Conservation (phyloP, 53 echinoderm and acorn worm genomes). For the Mesocentrotus franciscanus region DNA sequence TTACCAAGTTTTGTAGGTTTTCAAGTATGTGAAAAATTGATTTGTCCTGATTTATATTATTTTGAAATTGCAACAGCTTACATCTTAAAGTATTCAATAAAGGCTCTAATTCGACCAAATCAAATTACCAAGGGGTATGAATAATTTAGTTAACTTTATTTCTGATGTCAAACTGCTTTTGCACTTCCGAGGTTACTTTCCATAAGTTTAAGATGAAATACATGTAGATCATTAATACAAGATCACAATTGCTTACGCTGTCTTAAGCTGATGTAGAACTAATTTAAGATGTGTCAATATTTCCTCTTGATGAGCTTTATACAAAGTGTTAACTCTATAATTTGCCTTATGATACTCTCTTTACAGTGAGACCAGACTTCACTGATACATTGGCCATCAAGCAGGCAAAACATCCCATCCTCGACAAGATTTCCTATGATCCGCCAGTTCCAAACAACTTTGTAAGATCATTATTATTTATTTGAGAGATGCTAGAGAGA, state of each 20-base stretch:
- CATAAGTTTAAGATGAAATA: no score
- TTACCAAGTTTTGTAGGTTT: no score
- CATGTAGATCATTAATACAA: no score
- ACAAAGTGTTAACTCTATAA: no score
- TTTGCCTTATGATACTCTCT: background rate
- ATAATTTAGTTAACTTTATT: no score
- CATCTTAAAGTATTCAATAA: no score
- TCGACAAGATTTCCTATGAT: slow-evolving; percentile 90
- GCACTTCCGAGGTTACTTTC: background rate
- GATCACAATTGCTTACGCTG: background rate
- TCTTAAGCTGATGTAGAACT: background rate
- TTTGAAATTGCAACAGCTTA: no score
- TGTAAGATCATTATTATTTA: slow-evolving; percentile 70
- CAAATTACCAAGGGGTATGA: no score
- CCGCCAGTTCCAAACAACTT: slow-evolving; percentile 88
- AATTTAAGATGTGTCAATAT: background rate
- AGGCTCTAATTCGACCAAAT: no score
- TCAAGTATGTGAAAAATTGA: no score
- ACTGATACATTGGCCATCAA: slow-evolving; percentile 96
- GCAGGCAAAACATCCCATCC: slow-evolving; percentile 91
- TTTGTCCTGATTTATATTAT: no score
- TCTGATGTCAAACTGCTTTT: background rate
- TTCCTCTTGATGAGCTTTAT: background rate
- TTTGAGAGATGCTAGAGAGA: background rate
- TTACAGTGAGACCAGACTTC: slow-evolving; percentile 91